Evolutionary conservation across 2,888 invertebrate genomes (phyloP).

Genomic region (Cryptus armator): DNA sequence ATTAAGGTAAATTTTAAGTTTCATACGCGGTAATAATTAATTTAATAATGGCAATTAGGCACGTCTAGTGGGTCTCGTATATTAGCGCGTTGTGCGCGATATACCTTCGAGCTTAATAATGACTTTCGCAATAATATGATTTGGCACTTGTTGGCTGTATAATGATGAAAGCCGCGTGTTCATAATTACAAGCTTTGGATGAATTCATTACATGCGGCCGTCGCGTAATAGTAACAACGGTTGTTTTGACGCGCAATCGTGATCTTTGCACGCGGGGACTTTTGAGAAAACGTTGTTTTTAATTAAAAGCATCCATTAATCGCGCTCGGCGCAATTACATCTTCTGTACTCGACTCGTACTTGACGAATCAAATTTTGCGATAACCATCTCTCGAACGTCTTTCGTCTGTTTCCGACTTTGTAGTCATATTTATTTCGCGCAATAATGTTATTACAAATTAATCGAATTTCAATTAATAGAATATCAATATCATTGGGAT

Average conservation of each 20-base stretch:
- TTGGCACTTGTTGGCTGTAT: constrained; percentile 57
- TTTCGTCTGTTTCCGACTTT: too few relatives aligned
- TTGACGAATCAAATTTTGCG: too few relatives aligned
- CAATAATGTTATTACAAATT: too few relatives aligned
- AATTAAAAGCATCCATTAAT: background rate
- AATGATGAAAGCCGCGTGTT: constrained; percentile 68
- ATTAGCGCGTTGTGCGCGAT: background rate
- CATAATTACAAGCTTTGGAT: constrained; percentile 66
- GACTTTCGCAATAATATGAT: constrained; percentile 69
- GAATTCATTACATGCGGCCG: constrained; percentile 57
- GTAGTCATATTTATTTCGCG: too few relatives aligned
- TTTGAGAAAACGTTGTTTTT: background rate
- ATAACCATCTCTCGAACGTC: too few relatives aligned
- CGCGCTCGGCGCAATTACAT: too few relatives aligned
- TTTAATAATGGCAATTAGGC: constrained; percentile 65
- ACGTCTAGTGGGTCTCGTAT: constrained; percentile 9
- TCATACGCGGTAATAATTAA: constrained; percentile 52
- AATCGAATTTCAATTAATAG: background rate
- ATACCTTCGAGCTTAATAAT: constrained; percentile 61
- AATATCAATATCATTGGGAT: background rate
- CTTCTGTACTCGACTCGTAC: too few relatives aligned
- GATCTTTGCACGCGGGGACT: constrained; percentile 28
- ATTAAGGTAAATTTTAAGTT: constrained; percentile 7
- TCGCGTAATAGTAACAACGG: constrained; percentile 32
- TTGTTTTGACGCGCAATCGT: constrained; percentile 9